phyloP scores from a whole-genome alignment of 2,113 vertebrate species.

The Chunga burmeisteri region DNA sequence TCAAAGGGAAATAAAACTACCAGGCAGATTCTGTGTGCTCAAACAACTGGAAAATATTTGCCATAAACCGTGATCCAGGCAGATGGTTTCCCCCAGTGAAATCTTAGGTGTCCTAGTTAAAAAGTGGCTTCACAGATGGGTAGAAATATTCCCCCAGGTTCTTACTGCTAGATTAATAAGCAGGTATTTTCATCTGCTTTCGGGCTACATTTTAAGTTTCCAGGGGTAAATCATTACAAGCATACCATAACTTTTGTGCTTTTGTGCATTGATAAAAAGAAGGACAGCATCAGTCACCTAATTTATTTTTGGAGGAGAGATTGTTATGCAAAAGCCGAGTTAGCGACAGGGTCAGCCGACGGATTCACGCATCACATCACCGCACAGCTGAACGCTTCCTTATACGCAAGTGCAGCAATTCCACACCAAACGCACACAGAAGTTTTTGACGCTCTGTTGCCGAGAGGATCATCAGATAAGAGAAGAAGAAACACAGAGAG shows the following conservation, averaged over 20 bases:
- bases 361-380: neutral
- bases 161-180: neutral
- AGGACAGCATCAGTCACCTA: accelerated
- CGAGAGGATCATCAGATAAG: accelerated
- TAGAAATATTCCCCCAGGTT: neutral
- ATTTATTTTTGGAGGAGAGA: neutral
- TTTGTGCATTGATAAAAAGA: neutral
- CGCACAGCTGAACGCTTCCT: neutral
- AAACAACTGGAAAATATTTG: neutral
- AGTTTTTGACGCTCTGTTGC: neutral
- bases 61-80: neutral
- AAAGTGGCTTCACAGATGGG: neutral
- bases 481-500: neutral
- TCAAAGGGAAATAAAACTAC: neutral
- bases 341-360: neutral
- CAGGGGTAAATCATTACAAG: neutral
- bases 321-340: neutral
- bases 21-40: neutral
- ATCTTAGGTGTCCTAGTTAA: neutral
- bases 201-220: neutral
- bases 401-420: neutral
- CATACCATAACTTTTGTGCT: neutral
- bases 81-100: neutral
- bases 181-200: neutral
- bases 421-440: neutral